A percentile compares a stretch with the other conserved stretches of the same genome.
phyloP scores from a whole-genome alignment of 2,113 vertebrate genomes.

The Seriola quinqueradiata region DNA sequence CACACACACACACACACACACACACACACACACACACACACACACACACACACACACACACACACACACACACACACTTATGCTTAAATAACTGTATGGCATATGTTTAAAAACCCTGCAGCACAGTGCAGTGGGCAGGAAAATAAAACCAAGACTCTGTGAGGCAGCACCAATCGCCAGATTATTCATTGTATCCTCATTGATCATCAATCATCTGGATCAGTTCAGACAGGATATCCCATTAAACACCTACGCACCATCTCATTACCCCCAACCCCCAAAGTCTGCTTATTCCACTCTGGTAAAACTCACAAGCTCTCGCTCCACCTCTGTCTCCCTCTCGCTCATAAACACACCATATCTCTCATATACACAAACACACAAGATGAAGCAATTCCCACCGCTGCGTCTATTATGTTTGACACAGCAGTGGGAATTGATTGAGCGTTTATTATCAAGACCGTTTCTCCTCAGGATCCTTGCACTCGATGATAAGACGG shows the following conservation, averaged over 20 bases:
- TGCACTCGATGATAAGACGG: background rate
- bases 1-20: constrained; percentile 4
- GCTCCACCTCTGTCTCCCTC: constrained; percentile 6
- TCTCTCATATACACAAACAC: constrained; percentile 18
- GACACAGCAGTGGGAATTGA: constrained; percentile 53
- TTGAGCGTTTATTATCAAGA: constrained; percentile 54
- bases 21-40: constrained; percentile 8
- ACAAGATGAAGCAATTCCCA: constrained; percentile 36
- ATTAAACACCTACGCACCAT: constrained; percentile 67
- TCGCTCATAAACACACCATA: constrained; percentile 32
- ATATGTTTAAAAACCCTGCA: constrained; percentile 12
- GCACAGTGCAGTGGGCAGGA: constrained; percentile 22
- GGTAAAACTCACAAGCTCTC: constrained; percentile 30
- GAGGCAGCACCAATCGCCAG: constrained; percentile 1
- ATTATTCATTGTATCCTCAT: constrained; percentile 52
- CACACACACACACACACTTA: constrained; percentile 14
- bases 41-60: background rate
- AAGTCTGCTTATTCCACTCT: constrained; percentile 45
- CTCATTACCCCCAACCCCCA: constrained; percentile 60
- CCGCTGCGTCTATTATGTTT: constrained; percentile 17
- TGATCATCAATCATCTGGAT: constrained; percentile 72
- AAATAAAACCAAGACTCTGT: constrained; percentile 28
- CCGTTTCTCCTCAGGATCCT: constrained; percentile 45
- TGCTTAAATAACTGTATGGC: background rate
- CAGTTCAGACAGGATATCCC: constrained; percentile 66